Percentiles rank a stretch among this genome's conserved stretches.
phyloP scores from a whole-genome alignment of 2,113 vertebrate species.

The Trichomycterus rosablanca region DNA sequence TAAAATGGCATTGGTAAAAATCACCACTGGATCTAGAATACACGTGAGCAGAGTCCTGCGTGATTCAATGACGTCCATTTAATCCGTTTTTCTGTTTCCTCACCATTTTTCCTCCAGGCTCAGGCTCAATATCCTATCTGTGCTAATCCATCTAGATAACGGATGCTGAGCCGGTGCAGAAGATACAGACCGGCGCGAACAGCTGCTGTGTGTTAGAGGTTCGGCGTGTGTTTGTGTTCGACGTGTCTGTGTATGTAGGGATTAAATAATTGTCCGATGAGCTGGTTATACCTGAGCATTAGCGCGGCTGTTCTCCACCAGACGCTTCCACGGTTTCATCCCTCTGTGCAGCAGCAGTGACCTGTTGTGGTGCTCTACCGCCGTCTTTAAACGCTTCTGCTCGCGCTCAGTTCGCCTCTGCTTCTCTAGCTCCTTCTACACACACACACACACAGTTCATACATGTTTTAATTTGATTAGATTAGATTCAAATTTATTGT shows the following conservation, averaged over 20 bases:
- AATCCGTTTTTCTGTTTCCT: not conserved
- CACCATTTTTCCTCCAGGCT: not conserved
- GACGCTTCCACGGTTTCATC: constrained; percentile 80
- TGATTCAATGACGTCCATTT: not conserved
- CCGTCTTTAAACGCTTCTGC: constrained; percentile 66
- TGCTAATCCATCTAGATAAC: constrained; percentile 21
- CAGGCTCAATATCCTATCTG: not conserved
- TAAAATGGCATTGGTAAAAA: constrained; percentile 20
- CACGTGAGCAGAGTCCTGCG: not conserved
- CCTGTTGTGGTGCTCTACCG: constrained; percentile 71
- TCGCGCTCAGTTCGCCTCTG: constrained; percentile 69
- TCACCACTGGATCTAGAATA: not conserved
- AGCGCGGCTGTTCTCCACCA: constrained; percentile 65
- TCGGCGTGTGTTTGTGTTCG: no score
- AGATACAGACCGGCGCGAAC: constrained; percentile 13
- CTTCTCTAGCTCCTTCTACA: constrained; percentile 81
- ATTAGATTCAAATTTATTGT: no score
- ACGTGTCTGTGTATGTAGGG: no score
- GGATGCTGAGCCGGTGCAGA: constrained; percentile 37
- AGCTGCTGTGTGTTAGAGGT: no score
- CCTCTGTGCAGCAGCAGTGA: constrained; percentile 71
- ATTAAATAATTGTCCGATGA: no score
- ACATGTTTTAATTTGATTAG: not conserved
- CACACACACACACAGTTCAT: constrained; percentile 9
- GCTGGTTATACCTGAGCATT: constrained; percentile 65